phyloP scores from a whole-genome alignment of 2,888 invertebrate species.

The Diploptera punctata region DNA sequence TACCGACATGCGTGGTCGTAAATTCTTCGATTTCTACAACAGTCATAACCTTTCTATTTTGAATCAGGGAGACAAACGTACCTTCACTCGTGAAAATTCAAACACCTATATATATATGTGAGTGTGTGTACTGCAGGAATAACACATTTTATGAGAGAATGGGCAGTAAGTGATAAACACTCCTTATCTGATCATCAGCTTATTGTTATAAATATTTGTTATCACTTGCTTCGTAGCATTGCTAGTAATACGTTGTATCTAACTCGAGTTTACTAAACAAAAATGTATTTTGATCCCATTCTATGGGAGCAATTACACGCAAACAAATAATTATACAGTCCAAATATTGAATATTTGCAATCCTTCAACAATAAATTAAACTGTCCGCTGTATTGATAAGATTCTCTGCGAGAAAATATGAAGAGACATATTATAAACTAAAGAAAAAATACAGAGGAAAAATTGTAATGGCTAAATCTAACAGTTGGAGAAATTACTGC shows the following conservation, averaged over 20 bases:
- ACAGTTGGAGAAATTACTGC: too few relatives aligned
- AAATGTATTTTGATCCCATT: not conserved
- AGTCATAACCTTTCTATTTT: not conserved
- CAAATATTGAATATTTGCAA: too few relatives aligned
- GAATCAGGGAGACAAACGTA: not conserved
- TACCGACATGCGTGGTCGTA: not conserved
- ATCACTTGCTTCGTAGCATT: too few relatives aligned
- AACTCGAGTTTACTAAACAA: too few relatives aligned
- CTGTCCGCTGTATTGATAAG: too few relatives aligned
- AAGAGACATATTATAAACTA: too few relatives aligned
- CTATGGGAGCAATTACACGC: not conserved
- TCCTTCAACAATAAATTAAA: too few relatives aligned
- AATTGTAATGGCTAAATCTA: too few relatives aligned
- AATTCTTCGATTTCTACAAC: not conserved
- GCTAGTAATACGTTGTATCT: too few relatives aligned
- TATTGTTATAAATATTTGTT: not conserved
- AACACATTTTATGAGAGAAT: not conserved
- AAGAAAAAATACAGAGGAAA: too few relatives aligned
- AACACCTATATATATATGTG: not conserved
- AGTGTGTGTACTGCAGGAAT: not conserved
- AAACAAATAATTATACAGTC: too few relatives aligned
- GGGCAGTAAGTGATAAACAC: not conserved
- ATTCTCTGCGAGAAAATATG: too few relatives aligned
- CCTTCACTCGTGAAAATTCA: not conserved
- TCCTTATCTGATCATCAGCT: not conserved